Evolutionary conservation across 2,113 vertebrate species (phyloP).

Genomic region (Glareola pratincola): DNA sequence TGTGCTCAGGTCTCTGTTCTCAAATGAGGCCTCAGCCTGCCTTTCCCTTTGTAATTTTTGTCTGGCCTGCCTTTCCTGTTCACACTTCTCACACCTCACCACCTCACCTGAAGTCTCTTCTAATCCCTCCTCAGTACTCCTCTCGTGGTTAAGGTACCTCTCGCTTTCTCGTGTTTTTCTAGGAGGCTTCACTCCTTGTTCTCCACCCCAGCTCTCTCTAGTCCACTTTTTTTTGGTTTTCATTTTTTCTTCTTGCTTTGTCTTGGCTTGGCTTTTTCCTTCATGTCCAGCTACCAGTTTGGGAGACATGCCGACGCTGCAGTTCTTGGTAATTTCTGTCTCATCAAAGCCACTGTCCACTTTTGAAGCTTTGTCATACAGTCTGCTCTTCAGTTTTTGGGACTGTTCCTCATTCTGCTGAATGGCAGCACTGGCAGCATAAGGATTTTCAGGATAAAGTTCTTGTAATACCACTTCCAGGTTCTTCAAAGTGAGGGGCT

Average conservation of each 20-base stretch:
- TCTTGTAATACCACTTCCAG: constrained; percentile 86
- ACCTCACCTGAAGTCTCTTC: constrained; percentile 50
- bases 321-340: constrained; percentile 15
- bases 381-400: constrained; percentile 70
- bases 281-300: constrained; percentile 2
- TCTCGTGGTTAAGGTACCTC: constrained; percentile 44
- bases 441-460: constrained; percentile 81
- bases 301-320: neutral
- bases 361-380: constrained; percentile 74
- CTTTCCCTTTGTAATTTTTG: constrained; percentile 54
- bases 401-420: constrained; percentile 78
- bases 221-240: constrained; percentile 69
- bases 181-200: constrained; percentile 25
- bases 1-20: constrained; percentile 49
- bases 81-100: constrained; percentile 71
- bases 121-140: constrained; percentile 43
- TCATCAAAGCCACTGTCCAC: constrained; percentile 76
- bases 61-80: constrained; percentile 52
- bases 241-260: constrained; percentile 53
- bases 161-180: constrained; percentile 29
- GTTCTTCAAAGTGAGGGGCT: constrained; percentile 80
- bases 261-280: constrained; percentile 48
- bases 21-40: constrained; percentile 9
- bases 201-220: constrained; percentile 49
- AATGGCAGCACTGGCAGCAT: constrained; percentile 62